Evolutionary conservation across 2,113 vertebrate species (phyloP).

Genomic region (Castor canadensis): DNA sequence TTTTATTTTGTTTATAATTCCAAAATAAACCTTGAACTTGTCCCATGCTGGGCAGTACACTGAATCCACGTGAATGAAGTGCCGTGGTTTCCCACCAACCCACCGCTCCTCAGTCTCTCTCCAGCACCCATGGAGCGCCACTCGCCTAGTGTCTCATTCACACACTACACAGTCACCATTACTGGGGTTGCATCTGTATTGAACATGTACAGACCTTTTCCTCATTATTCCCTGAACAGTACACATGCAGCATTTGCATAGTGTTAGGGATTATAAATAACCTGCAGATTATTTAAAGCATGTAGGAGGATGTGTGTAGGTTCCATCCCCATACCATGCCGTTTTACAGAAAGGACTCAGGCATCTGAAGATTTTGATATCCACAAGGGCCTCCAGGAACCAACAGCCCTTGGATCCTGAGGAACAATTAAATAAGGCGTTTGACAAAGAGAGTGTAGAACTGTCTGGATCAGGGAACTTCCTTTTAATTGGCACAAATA

Average conservation of each 20-base stretch:
- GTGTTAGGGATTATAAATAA: too few species aligned
- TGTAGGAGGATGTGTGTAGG: too few species aligned
- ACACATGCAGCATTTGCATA: neutral
- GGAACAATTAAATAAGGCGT: neutral
- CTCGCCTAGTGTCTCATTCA: neutral
- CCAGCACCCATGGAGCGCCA: too few species aligned
- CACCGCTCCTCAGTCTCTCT: neutral
- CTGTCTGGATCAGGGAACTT: neutral
- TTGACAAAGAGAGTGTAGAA: neutral
- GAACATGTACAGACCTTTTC: neutral
- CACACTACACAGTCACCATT: neutral
- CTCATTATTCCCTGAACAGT: neutral
- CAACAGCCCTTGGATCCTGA: too few species aligned
- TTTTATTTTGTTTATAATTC: too few species aligned
- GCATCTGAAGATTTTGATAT: neutral
- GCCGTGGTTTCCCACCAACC: neutral
- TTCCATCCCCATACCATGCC: too few species aligned
- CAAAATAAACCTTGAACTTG: neutral
- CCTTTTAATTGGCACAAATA: neutral
- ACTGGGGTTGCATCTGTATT: neutral
- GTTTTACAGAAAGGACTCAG: neutral
- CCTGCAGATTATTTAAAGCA: neutral
- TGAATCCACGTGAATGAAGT: too few species aligned
- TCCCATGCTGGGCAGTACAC: too few species aligned
- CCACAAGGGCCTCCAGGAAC: neutral